phyloP scores from a whole-genome alignment of 2,113 vertebrate species.

The Struthidea cinerea region DNA sequence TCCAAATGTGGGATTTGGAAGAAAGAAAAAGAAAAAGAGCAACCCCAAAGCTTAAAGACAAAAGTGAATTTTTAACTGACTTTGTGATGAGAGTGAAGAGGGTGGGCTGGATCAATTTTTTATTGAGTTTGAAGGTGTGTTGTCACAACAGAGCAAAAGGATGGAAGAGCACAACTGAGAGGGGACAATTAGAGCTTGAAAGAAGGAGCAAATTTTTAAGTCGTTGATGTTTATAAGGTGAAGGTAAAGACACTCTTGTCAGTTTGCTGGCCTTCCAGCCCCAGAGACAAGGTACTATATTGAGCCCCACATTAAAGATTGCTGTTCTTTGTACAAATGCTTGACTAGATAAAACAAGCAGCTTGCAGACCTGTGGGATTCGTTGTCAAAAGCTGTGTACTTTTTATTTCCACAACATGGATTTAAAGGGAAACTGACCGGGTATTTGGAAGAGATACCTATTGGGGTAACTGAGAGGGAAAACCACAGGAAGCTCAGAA shows the following conservation, averaged over 20 bases:
- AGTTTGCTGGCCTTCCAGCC: background rate
- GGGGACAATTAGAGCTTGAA: background rate
- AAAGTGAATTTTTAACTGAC: background rate
- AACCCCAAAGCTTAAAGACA: background rate
- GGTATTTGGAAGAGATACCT: background rate
- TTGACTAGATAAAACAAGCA: background rate
- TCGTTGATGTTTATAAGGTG: background rate
- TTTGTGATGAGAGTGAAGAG: background rate
- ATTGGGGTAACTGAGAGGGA: background rate
- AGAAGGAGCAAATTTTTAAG: background rate
- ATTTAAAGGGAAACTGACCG: background rate
- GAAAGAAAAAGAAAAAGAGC: background rate
- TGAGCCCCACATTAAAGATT: background rate
- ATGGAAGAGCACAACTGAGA: background rate
- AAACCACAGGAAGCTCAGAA: background rate
- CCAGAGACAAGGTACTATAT: background rate
- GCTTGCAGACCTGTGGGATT: background rate
- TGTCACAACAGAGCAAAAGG: background rate
- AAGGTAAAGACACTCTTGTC: background rate
- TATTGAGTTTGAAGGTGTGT: background rate
- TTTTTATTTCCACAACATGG: background rate
- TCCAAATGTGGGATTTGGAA: background rate
- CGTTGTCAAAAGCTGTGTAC: background rate
- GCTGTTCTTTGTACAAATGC: background rate
- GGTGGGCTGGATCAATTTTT: background rate